A percentile compares a stretch with the other conserved stretches of the same genome.
These are phyloP conservation scores for Marcusenius ussheri DNA, from an alignment of 2,113 vertebrate species.

Conservation along the genomic window DNA sequence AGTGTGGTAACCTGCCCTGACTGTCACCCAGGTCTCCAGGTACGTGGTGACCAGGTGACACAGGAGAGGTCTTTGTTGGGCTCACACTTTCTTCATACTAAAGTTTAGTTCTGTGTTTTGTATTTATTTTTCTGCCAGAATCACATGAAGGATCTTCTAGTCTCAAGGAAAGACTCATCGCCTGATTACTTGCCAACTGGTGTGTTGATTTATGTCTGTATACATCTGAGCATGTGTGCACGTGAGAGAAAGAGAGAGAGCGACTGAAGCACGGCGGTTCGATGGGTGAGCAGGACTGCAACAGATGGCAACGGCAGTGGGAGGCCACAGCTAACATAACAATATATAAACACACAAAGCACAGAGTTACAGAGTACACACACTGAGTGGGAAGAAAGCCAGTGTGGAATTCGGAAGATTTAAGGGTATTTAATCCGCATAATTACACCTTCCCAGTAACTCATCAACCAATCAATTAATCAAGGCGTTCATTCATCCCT, in stretches of 20 bases:
- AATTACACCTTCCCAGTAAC: neutral
- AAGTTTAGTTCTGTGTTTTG: neutral
- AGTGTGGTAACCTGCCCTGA: neutral
- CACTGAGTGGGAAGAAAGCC: neutral
- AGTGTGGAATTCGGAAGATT: neutral
- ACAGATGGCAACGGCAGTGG: neutral
- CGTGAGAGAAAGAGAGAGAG: neutral
- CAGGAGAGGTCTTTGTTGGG: neutral
- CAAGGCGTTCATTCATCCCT: neutral
- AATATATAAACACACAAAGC: constrained; percentile 2
- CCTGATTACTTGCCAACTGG: neutral
- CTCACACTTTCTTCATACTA: neutral
- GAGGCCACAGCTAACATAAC: constrained; percentile 11
- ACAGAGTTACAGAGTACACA: neutral
- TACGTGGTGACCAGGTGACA: neutral
- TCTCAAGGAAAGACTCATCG: neutral
- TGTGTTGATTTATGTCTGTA: neutral
- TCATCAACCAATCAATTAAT: constrained; percentile 11
- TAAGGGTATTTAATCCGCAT: constrained; percentile 2
- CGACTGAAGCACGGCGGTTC: neutral
- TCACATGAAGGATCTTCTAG: neutral
- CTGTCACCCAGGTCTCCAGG: neutral
- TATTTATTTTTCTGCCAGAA: neutral
- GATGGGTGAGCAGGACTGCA: neutral
- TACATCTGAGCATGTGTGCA: neutral